Evolutionary conservation across 2,797 vertebrate species (phyloP), one percentile per base, ranked within the genome.

Genomic region (Falco cherrug): DNA sequence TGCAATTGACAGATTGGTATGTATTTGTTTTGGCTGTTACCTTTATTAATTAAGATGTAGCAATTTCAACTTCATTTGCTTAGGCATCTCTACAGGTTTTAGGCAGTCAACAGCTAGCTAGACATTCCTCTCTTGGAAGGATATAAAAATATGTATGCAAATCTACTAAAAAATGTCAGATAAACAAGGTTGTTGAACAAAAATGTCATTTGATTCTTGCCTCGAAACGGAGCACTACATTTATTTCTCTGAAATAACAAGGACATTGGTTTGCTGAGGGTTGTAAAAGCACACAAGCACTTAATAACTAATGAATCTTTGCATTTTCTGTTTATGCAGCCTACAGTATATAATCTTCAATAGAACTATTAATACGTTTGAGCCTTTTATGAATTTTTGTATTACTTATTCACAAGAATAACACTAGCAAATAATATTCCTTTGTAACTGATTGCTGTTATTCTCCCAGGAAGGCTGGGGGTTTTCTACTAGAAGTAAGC

Each of bases 1-100:
- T 97, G 97, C 97, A 94, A 98, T 98, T 95, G 98, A 98, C 96
- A 98, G 98, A 98, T 98, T 98, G 97, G 99, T 99, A 98, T 98
- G 99, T 98, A 97, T 98, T 97, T 98, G 96, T 98, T 98, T 98
- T 98, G 97, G 90, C 97, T 98, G 95, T 97, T 98, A 97, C 88
- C 92, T 97, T 98, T 97, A 97, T 98, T 98, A 98, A 97, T 98
- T 98, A 98, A 96, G 97, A 95, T 88, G 83, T 96, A 97, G 65
- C 95, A 96, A 97, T 96, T 97, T 96, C 97, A 97, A 97, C 95
- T 92, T 95, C 95, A 85, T 93, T 94, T 96, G 76, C 71, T 93
- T 79, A 92, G 84, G 79, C 92, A 88, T 97, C 84, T 95, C 94
- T 61, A 54, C 95, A 92, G 88, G 96, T 97, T 97, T 94, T 80